A percentile compares a stretch with the other conserved stretches of the same genome.
Evolutionary conservation across 2,113 vertebrate species (phyloP).

Genomic region (Carassius auratus): DNA sequence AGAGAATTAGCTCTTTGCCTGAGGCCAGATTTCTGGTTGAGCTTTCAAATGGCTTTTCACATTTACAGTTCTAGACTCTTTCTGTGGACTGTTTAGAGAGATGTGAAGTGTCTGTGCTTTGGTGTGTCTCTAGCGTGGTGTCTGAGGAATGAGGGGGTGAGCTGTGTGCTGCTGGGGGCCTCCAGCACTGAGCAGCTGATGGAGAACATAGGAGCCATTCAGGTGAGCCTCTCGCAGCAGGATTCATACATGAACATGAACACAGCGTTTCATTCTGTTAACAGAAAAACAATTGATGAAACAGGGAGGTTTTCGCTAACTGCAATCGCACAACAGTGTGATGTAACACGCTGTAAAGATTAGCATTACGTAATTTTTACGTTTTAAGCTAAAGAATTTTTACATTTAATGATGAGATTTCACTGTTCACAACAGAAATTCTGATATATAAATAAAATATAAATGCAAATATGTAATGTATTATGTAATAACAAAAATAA

Average conservation of each 20-base stretch:
- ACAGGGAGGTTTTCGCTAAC: background rate
- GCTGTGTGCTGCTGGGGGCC: slow-evolving; percentile 84
- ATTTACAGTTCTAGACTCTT: slow-evolving; percentile 41
- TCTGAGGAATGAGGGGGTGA: slow-evolving; percentile 85
- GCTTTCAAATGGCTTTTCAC: background rate
- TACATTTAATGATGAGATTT: background rate
- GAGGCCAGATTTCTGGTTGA: background rate
- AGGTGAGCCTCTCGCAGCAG: slow-evolving; percentile 72
- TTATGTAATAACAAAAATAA: background rate
- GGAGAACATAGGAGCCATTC: slow-evolving; percentile 90
- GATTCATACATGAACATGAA: background rate
- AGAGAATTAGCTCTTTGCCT: too few relatives aligned
- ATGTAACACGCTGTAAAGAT: background rate
- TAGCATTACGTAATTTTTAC: background rate
- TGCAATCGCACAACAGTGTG: background rate
- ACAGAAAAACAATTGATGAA: background rate
- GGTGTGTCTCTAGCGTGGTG: slow-evolving; percentile 80
- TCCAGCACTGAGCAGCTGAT: slow-evolving; percentile 86
- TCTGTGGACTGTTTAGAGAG: background rate
- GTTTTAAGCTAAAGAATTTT: background rate
- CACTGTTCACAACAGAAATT: background rate
- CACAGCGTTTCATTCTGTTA: slow-evolving; percentile 24
- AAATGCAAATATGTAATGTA: background rate
- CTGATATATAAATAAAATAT: background rate
- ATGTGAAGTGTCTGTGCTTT: slow-evolving; percentile 16